phyloP scores from a whole-genome alignment of 2,888 invertebrate species.

The Hetaerina titia region DNA sequence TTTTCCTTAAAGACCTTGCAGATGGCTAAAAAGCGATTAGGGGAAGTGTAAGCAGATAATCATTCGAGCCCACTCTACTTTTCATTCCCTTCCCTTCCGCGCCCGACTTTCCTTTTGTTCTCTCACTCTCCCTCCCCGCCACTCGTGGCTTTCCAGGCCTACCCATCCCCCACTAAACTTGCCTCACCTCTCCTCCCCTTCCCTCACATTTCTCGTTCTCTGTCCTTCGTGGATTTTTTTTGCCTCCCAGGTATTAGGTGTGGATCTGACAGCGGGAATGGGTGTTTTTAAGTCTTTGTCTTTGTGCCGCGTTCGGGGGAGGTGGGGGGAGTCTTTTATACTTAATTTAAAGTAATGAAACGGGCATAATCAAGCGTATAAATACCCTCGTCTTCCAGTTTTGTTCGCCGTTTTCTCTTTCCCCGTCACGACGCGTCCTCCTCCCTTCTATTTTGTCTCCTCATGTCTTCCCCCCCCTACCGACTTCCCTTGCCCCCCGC shows the following conservation, averaged over 20 bases:
- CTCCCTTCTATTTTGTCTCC: background rate
- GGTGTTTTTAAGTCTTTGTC: background rate
- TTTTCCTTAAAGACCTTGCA: background rate
- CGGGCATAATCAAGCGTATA: background rate
- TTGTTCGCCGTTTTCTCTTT: background rate
- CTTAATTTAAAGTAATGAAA: slow-evolving; percentile 18
- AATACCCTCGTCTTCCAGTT: background rate
- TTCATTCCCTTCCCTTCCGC: background rate
- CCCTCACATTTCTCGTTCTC: background rate
- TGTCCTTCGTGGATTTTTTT: background rate
- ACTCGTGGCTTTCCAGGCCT: background rate
- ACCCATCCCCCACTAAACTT: background rate
- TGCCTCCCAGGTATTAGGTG: slow-evolving; percentile 13
- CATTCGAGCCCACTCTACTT: background rate
- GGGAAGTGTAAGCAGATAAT: slow-evolving; percentile 27
- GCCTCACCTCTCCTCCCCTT: background rate
- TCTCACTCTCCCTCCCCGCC: background rate
- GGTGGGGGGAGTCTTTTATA: background rate
- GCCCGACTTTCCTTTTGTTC: background rate
- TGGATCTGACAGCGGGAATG: slow-evolving; percentile 21
- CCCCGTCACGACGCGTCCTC: background rate
- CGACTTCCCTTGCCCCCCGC: background rate
- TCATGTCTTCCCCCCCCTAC: background rate
- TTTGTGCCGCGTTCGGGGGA: background rate
- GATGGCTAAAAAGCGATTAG: slow-evolving; percentile 35